Evolutionary conservation across 2,113 vertebrate genomes (phyloP).

Genomic region (Callaeas wilsoni): DNA sequence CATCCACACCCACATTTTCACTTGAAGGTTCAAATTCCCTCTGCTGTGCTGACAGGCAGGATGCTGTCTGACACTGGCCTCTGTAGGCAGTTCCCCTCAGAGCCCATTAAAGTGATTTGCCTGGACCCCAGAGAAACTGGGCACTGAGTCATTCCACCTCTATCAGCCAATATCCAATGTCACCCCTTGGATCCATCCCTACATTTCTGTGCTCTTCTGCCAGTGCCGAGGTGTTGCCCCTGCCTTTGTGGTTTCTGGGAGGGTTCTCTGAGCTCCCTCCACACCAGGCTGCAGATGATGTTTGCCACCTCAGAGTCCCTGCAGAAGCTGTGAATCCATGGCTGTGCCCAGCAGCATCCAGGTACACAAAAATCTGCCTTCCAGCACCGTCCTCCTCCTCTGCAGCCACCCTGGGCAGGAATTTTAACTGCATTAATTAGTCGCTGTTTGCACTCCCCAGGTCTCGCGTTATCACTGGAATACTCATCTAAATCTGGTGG

Average conservation of each 20-base stretch:
- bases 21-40: neutral
- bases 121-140: neutral
- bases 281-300: neutral
- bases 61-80: neutral
- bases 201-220: neutral
- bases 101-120: neutral
- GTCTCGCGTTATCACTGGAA: neutral
- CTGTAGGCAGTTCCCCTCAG: neutral
- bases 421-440: conserved; percentile 41
- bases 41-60: neutral
- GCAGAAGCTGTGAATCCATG: neutral
- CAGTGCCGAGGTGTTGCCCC: neutral
- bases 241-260: neutral
- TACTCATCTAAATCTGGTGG: conserved; percentile 43
- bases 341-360: neutral
- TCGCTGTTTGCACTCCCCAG: conserved; percentile 35
- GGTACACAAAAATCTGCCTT: neutral
- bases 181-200: neutral
- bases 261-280: neutral
- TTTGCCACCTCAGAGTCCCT: neutral
- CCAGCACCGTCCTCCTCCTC: neutral
- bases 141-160: neutral
- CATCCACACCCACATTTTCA: neutral
- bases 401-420: neutral
- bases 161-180: neutral